Percentiles rank a stretch among this genome's conserved stretches.
These are phyloP conservation scores for Castor canadensis DNA, from an alignment of 2,113 vertebrate species.

Conservation along the genomic window DNA sequence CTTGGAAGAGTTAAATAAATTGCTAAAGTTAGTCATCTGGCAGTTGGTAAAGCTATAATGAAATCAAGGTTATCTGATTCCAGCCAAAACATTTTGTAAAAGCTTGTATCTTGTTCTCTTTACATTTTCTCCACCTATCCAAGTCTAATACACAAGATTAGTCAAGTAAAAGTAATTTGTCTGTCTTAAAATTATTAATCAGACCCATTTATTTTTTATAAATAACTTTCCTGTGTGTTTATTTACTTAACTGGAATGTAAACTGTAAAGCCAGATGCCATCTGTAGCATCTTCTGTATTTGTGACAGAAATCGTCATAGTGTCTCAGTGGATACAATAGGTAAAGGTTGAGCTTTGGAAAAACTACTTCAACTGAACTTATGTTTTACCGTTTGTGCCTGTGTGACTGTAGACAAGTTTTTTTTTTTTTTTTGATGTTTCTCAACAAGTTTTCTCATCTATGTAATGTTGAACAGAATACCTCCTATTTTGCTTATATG, in stretches of 20 bases:
- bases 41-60: background rate
- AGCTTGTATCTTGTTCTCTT: background rate
- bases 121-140: background rate
- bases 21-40: background rate
- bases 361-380: background rate
- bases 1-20: background rate
- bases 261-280: background rate
- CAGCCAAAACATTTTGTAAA: background rate
- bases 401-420: background rate
- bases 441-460: conserved; percentile 23
- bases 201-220: background rate
- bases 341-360: background rate
- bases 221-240: background rate
- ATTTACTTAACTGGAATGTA: background rate
- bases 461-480: background rate
- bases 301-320: background rate
- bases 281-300: background rate
- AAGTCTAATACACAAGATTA: background rate
- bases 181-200: background rate
- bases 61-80: background rate
- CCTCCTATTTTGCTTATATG: background rate
- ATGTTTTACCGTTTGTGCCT: background rate
- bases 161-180: background rate
- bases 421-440: background rate
- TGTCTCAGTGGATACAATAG: background rate